A percentile compares a stretch with the other conserved stretches of the same genome.
Conservation (phyloP, 2,888 invertebrate genomes). For the Pterostichus madidus region DNA sequence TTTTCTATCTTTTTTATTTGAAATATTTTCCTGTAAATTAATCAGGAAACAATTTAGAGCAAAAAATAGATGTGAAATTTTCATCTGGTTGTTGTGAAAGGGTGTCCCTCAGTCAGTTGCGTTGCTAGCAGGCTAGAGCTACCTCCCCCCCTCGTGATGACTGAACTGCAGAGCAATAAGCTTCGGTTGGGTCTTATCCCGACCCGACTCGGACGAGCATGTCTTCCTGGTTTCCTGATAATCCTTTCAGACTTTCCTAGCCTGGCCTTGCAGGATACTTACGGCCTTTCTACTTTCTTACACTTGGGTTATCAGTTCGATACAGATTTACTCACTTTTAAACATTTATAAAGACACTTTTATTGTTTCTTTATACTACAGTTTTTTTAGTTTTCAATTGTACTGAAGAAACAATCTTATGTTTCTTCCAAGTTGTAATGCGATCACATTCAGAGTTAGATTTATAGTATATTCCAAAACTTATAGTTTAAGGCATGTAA, state of each 20-base stretch:
- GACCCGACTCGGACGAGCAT: slow-evolving; percentile 51
- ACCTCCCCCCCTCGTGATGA: slow-evolving; percentile 47
- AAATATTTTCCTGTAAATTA: no score
- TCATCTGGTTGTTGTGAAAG: no score
- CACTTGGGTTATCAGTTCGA: neutral
- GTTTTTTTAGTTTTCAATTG: no score
- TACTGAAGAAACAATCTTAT: no score
- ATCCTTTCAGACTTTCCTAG: neutral
- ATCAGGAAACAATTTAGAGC: no score
- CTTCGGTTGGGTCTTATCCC: slow-evolving; percentile 45
- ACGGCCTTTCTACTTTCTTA: neutral
- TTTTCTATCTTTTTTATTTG: no score
- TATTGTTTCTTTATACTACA: no score
- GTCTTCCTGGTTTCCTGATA: slow-evolving; percentile 57
- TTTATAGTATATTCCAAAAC: no score
- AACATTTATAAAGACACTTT: neutral
- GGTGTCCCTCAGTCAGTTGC: neutral
- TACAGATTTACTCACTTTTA: neutral
- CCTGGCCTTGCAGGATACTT: neutral
- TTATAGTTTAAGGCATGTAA: no score
- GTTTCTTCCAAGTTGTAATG: no score
- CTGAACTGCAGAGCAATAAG: slow-evolving; percentile 66
- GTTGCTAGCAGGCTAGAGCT: neutral
- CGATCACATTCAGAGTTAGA: no score
- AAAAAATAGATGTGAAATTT: no score